phyloP scores from a whole-genome alignment of 2,888 invertebrate genomes.

The Agriopis marginaria region DNA sequence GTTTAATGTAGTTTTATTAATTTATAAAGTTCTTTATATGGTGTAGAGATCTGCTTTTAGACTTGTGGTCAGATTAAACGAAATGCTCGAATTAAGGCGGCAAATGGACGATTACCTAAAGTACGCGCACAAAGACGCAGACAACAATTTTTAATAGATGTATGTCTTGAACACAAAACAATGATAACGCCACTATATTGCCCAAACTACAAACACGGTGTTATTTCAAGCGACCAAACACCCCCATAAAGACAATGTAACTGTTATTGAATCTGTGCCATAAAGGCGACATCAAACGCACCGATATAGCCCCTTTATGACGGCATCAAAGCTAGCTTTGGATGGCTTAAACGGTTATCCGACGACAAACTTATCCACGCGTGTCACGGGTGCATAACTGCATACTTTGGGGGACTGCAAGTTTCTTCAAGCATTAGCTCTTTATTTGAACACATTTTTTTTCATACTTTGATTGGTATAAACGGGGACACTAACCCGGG shows the following conservation, averaged over 20 bases:
- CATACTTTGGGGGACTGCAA: background rate
- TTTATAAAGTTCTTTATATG: too few relatives aligned
- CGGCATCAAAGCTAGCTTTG: constrained; percentile 36
- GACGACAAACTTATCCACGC: constrained; percentile 22
- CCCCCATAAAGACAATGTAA: background rate
- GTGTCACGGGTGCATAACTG: constrained; percentile 37
- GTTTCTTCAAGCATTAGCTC: background rate
- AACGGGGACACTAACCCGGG: too few relatives aligned
- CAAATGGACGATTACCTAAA: too few relatives aligned
- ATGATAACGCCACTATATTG: constrained; percentile 1
- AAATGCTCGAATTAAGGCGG: too few relatives aligned
- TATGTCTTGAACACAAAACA: too few relatives aligned
- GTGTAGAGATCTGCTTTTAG: too few relatives aligned
- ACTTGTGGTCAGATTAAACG: too few relatives aligned
- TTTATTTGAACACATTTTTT: too few relatives aligned
- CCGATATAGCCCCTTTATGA: constrained; percentile 39
- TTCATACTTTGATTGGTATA: too few relatives aligned
- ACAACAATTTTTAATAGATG: too few relatives aligned
- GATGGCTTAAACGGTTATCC: constrained; percentile 27
- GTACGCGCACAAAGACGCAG: too few relatives aligned
- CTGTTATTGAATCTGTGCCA: constrained; percentile 8
- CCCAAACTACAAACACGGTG: background rate
- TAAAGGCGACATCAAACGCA: constrained; percentile 40
- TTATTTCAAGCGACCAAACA: constrained; percentile 23
- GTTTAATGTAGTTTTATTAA: too few relatives aligned